Percentiles rank a stretch among this genome's conserved stretches.
Conservation (phyloP, 2,888 invertebrate species). For the Ormyrus rosae region DNA sequence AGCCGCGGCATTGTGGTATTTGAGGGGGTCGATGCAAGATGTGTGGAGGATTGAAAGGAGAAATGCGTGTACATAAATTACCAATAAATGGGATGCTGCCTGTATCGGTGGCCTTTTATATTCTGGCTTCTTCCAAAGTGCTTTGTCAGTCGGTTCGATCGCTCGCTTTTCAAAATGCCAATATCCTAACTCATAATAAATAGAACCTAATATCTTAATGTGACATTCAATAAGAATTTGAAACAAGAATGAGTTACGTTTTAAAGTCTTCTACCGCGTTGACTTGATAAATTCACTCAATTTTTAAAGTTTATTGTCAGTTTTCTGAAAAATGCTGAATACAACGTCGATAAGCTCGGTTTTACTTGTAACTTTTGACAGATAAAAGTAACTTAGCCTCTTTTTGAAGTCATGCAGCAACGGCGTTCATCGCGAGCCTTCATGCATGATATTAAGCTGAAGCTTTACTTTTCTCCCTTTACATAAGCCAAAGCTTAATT, state of each 20-base stretch:
- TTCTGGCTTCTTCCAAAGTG: constrained; percentile 20
- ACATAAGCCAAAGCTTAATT: too few species aligned
- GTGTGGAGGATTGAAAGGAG: background rate
- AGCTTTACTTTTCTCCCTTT: too few species aligned
- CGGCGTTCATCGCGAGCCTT: too few species aligned
- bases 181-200: background rate
- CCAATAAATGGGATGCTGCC: background rate
- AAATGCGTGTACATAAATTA: constrained; percentile 33
- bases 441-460: too few species aligned
- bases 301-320: too few species aligned
- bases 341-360: too few species aligned
- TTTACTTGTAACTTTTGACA: too few species aligned
- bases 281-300: too few species aligned
- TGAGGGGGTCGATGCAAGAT: constrained; percentile 11
- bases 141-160: background rate
- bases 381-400: background rate
- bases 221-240: background rate
- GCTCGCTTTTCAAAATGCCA: background rate
- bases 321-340: too few species aligned
- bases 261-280: too few species aligned
- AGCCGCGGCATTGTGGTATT: constrained; percentile 17
- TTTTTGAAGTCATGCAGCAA: too few species aligned
- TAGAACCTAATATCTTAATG: background rate
- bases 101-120: background rate
- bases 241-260: too few species aligned